Evolutionary conservation across 1,140 invertebrate species (phyloP).

Genomic region (Saxidomus purpurata): DNA sequence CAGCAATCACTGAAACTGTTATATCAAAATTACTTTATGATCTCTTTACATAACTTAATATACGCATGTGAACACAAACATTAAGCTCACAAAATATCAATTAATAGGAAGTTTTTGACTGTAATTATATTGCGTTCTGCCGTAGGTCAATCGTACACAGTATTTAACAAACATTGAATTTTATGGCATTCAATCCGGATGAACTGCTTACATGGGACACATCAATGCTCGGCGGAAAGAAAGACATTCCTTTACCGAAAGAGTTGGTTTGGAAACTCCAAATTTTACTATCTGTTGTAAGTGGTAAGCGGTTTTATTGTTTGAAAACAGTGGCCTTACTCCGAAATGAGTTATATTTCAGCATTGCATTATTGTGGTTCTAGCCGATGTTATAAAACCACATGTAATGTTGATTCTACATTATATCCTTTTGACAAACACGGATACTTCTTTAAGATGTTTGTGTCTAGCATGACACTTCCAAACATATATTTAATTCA

Average conservation of each 20-base stretch:
- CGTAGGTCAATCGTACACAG: not conserved
- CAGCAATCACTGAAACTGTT: too few relatives aligned
- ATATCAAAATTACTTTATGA: too few relatives aligned
- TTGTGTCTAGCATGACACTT: not conserved
- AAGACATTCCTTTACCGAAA: not conserved
- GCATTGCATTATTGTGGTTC: not conserved
- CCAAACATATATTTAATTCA: not conserved
- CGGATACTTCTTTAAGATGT: not conserved
- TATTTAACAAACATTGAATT: not conserved
- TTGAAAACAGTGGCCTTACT: not conserved
- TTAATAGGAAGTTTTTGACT: too few relatives aligned
- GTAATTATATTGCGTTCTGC: too few relatives aligned
- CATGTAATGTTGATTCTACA: not conserved
- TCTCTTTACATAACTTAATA: too few relatives aligned
- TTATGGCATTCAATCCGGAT: not conserved
- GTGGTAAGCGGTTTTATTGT: too few relatives aligned
- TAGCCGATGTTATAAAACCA: not conserved
- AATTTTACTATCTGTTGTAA: not conserved
- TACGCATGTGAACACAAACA: too few relatives aligned
- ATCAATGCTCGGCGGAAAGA: not conserved
- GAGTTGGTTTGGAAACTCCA: not conserved
- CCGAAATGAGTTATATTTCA: not conserved
- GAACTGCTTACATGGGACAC: conserved; percentile 11
- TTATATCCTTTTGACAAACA: conserved; percentile 29
- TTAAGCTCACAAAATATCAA: too few relatives aligned